phyloP scores from a whole-genome alignment of 2,888 invertebrate genomes.

The Euplagia quadripunctaria region DNA sequence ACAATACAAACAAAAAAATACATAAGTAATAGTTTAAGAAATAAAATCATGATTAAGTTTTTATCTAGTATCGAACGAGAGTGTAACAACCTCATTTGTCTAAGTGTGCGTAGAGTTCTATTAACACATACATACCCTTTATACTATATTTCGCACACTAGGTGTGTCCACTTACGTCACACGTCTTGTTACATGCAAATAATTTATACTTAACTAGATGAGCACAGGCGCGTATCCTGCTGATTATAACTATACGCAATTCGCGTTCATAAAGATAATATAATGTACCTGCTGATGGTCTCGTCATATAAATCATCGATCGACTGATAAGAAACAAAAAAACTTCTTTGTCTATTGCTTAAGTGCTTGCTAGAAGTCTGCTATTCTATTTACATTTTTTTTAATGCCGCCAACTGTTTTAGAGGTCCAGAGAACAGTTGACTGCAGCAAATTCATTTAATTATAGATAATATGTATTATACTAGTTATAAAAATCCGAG shows the following conservation, averaged over 20 bases:
- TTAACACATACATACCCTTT: constrained; percentile 10
- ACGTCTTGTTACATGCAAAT: constrained; percentile 17
- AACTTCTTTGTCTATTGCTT: background rate
- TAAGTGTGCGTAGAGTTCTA: constrained; percentile 16
- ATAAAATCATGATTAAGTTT: constrained; percentile 27
- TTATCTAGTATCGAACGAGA: constrained; percentile 48
- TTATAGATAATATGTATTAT: too few relatives aligned
- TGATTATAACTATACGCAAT: constrained; percentile 1
- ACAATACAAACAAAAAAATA: constrained; percentile 46
- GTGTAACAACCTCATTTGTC: constrained; percentile 38
- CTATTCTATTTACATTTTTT: background rate
- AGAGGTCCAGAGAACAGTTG: background rate
- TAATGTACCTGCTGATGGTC: background rate
- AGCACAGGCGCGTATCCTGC: constrained; percentile 26
- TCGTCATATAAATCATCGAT: background rate
- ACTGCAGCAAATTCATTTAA: background rate
- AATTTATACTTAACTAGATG: constrained; percentile 13
- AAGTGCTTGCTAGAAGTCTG: background rate
- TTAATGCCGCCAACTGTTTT: background rate
- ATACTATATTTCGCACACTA: constrained; percentile 18
- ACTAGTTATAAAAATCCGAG: background rate
- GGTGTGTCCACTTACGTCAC: constrained; percentile 41
- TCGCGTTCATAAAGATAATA: background rate
- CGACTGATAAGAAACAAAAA: background rate
- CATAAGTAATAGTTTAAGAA: constrained; percentile 31